Conservation (phyloP, 2,113 vertebrate genomes). For the Sinocyclocheilus anshuiensis region DNA sequence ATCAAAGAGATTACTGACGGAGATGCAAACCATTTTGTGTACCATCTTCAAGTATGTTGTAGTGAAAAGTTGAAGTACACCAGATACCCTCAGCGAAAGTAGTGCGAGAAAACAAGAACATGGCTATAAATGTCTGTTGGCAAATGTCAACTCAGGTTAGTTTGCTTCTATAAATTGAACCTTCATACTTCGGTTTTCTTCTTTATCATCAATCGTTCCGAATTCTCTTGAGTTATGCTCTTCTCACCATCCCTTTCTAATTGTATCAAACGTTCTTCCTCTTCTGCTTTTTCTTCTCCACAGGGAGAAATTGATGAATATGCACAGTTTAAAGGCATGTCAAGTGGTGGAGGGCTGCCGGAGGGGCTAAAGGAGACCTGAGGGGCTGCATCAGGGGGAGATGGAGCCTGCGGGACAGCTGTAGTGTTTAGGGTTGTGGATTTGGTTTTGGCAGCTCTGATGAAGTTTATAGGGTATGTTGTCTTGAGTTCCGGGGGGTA, state of each 20-base stretch:
- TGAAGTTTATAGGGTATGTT: conserved; percentile 58
- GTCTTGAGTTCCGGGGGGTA: conserved; percentile 68
- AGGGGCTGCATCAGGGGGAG: not conserved
- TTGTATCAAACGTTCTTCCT: conserved; percentile 53
- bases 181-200: conserved; percentile 36
- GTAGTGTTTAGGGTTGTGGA: not conserved
- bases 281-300: conserved; percentile 68
- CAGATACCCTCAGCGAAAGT: not conserved
- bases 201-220: conserved; percentile 1
- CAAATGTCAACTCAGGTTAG: not conserved
- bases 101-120: not conserved
- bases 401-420: not conserved
- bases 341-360: not conserved
- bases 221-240: not conserved
- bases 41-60: not conserved
- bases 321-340: conserved; percentile 53
- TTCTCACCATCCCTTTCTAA: conserved; percentile 31
- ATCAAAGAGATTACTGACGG: not conserved
- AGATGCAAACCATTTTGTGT: not conserved
- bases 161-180: not conserved
- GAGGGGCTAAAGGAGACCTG: not conserved
- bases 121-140: not conserved
- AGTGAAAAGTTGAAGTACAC: not conserved
- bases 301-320: conserved; percentile 77
- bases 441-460: conserved; percentile 18